Conservation (phyloP, 2,888 invertebrate genomes). For the Caenorhabditis afra region DNA sequence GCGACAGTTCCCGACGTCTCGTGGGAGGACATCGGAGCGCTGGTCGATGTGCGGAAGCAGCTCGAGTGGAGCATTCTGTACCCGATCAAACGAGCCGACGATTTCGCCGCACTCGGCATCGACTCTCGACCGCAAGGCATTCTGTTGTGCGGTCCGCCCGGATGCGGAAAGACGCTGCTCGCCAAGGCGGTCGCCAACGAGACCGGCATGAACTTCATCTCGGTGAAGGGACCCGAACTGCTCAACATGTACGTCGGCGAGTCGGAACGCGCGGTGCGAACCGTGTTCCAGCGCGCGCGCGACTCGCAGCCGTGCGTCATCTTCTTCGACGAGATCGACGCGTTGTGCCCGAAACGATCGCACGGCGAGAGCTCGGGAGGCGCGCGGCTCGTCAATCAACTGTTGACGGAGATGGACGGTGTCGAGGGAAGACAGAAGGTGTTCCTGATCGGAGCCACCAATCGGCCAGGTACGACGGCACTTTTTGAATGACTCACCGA, state of each 20-base stretch:
- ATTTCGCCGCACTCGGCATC: slow-evolving; percentile 88
- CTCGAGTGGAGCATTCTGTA: slow-evolving; percentile 92
- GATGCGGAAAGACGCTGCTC: slow-evolving; percentile 90
- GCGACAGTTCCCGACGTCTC: slow-evolving; percentile 96
- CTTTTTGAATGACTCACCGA: no score
- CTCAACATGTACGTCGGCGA: slow-evolving; percentile 99
- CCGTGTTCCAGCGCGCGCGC: slow-evolving; percentile 93
- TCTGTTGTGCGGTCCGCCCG: slow-evolving; percentile 95
- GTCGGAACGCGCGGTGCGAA: slow-evolving; percentile 96
- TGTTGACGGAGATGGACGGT: slow-evolving; percentile 99
- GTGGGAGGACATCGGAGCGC: slow-evolving; percentile 96
- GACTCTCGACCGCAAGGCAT: slow-evolving; percentile 87
- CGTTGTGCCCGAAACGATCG: slow-evolving; percentile 92
- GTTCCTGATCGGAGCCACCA: slow-evolving; percentile 95
- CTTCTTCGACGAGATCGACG: slow-evolving; percentile 98
- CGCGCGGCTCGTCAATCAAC: slow-evolving; percentile 92
- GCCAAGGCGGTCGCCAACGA: slow-evolving; percentile 99
- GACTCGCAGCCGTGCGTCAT: slow-evolving; percentile 98
- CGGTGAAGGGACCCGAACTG: slow-evolving; percentile 97
- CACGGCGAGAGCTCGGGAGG: slow-evolving; percentile 84
- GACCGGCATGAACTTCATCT: slow-evolving; percentile 97
- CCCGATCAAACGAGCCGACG: slow-evolving; percentile 91
- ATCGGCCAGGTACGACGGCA: slow-evolving; percentile 85
- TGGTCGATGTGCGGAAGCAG: slow-evolving; percentile 90
- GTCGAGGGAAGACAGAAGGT: slow-evolving; percentile 92